Evolutionary conservation across 2,113 vertebrate genomes (phyloP), one percentile per base, ranked within the genome.

Genomic region (Uria lomvia): DNA sequence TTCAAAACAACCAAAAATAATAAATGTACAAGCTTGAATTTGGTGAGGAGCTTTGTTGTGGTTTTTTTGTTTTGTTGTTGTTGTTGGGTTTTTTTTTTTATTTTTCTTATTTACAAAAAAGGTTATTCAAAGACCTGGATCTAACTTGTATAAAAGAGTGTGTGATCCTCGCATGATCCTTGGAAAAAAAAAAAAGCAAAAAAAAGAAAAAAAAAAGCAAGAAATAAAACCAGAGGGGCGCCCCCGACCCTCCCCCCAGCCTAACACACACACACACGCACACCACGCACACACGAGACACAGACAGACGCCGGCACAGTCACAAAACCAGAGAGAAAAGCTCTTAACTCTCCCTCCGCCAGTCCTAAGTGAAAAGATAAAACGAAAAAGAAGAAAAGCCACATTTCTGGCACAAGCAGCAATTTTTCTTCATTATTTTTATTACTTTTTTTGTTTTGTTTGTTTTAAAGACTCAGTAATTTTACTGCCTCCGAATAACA

Each of bases 1-100:
- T 96, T 97, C 97, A 94, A 97, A 98, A 97, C 94, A 98, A 82
- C 97, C 97, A 98, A 98, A 97, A 97, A 96, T 94, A 98, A 97
- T 95, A 98, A 98, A 40, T 98, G 97, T 98, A 99, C 98, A 98
- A 98, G 98, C 98, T 98, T 98, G 98, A 98, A 98, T 99, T 99
- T 99, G 99, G 99, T 99, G 98, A 99, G 98, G 99, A 99, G 99
- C 98, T 98, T 98, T 98, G 98, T 97, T 52, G 50, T 26, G 43
- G 43, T 45, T 43, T 43, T 43, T 38, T 96, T 96, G 9, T 98
- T 87, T 96, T 96, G 40, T 98, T 85, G 17, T 22, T 68, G 14
- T 55, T 71, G 22, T 43, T 60, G 10, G 3, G 12, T 45, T 45
- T 43, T 36, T 42, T 73, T 52, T 71, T 60, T 74, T 59, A 72